phyloP scores from a whole-genome alignment of 2,113 vertebrate species.

The Bubo bubo region DNA sequence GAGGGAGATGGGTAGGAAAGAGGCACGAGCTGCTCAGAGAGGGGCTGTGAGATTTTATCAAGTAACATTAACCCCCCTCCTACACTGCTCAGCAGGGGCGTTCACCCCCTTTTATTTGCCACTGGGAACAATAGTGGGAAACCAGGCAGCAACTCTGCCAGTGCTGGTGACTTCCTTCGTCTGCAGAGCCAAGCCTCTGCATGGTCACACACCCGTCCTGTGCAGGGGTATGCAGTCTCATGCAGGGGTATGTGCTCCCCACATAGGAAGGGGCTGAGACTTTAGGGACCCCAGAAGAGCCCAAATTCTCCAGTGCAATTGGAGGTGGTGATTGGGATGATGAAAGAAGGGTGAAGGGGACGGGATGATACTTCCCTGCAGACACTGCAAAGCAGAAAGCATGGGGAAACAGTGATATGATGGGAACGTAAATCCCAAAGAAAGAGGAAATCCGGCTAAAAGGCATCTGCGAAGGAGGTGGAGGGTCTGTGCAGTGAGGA shows the following conservation, averaged over 20 bases:
- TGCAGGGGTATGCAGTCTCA: not conserved
- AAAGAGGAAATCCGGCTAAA: conserved; percentile 15
- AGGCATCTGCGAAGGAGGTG: conserved; percentile 7
- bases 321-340: not conserved
- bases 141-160: conserved; percentile 30
- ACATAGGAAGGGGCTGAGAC: not conserved
- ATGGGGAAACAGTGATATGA: not conserved
- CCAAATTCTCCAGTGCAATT: not conserved
- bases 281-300: not conserved
- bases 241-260: not conserved
- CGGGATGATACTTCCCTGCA: not conserved
- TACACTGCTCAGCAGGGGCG: conserved; percentile 24
- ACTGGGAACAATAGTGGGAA: conserved; percentile 62
- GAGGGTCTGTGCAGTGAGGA: not conserved
- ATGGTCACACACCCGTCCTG: not conserved
- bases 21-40: not conserved
- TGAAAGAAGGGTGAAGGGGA: not conserved
- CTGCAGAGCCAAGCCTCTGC: not conserved
- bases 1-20: not conserved
- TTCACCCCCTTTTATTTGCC: conserved; percentile 51
- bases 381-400: not conserved
- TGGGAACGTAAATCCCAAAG: conserved; percentile 20
- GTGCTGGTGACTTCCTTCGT: not conserved
- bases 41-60: not conserved
- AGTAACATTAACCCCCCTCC: not conserved